These are phyloP conservation scores for Dorcus hopei DNA, from an alignment of 2,888 invertebrate species.

Conservation along the genomic window DNA sequence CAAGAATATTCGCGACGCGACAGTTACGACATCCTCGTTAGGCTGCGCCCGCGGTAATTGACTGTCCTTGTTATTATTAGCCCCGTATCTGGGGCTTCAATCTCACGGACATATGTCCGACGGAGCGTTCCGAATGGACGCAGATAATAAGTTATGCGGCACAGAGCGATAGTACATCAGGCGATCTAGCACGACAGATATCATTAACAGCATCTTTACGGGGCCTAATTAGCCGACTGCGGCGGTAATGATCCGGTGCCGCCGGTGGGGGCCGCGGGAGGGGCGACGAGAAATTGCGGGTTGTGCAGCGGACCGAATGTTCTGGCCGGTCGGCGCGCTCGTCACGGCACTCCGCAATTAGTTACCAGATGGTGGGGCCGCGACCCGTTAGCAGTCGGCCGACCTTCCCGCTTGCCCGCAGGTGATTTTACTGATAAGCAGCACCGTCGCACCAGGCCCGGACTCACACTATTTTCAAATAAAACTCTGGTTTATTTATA, in stretches of 20 bases:
- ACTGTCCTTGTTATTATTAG: too few species aligned
- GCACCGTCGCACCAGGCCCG: background rate
- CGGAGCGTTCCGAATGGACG: background rate
- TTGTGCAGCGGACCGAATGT: slow-evolving; percentile 5
- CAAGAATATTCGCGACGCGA: too few species aligned
- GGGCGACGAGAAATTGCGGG: slow-evolving; percentile 12
- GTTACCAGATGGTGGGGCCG: slow-evolving; percentile 25
- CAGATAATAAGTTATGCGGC: background rate
- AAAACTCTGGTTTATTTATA: background rate
- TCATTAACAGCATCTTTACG: slow-evolving; percentile 18
- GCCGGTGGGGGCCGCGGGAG: slow-evolving; percentile 7
- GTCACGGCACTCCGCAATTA: slow-evolving; percentile 23
- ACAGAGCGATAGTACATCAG: background rate
- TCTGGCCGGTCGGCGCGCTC: slow-evolving; percentile 9
- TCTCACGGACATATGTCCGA: background rate
- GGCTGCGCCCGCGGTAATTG: too few species aligned
- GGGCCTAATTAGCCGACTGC: slow-evolving; percentile 16
- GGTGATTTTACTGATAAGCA: slow-evolving; percentile 13
- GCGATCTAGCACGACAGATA: slow-evolving; percentile 9
- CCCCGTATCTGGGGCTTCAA: too few species aligned
- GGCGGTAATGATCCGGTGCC: slow-evolving; percentile 15
- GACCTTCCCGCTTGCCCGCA: slow-evolving; percentile 16
- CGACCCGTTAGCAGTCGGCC: slow-evolving; percentile 20
- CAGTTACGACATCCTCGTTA: too few species aligned
- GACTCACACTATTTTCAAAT: background rate